These are phyloP conservation scores for Drosophila cognata DNA, from an alignment of 2,888 invertebrate genomes.

Conservation along the genomic window DNA sequence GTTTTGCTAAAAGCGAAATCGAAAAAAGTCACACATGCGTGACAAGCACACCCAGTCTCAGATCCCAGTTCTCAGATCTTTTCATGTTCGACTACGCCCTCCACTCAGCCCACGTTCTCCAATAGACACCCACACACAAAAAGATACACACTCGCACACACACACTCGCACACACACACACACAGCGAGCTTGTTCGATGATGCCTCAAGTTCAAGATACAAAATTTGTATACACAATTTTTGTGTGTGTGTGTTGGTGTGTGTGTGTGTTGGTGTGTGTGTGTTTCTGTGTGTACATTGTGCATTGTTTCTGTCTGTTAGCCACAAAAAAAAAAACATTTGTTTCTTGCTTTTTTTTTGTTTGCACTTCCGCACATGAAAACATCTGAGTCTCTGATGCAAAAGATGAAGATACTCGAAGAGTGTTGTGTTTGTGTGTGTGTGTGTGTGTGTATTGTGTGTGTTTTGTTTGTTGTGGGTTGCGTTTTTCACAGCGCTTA, in stretches of 20 bases:
- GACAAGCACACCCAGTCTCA: slow-evolving; percentile 14
- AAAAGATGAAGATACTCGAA: slow-evolving; percentile 38
- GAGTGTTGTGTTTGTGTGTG: slow-evolving; percentile 8
- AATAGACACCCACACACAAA: slow-evolving; percentile 7
- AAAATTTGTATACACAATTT: slow-evolving; percentile 63
- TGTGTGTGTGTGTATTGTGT: slow-evolving; percentile 9
- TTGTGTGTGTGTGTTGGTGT: slow-evolving; percentile 1
- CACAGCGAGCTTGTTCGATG: slow-evolving; percentile 47
- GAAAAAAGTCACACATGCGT: slow-evolving; percentile 14
- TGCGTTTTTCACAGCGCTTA: slow-evolving; percentile 73
- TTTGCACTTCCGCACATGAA: slow-evolving; percentile 51
- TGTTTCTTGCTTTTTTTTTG: slow-evolving; percentile 6
- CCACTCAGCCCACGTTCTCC: slow-evolving; percentile 8
- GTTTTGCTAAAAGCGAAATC: neutral
- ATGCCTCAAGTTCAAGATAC: slow-evolving; percentile 76
- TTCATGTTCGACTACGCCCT: neutral
- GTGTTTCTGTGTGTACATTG: slow-evolving; percentile 35
- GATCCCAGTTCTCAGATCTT: slow-evolving; percentile 6
- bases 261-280: slow-evolving; percentile 3
- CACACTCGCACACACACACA: neutral
- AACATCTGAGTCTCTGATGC: slow-evolving; percentile 35
- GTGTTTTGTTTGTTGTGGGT: slow-evolving; percentile 30
- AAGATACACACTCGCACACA: neutral
- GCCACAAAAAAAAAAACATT: slow-evolving; percentile 9
- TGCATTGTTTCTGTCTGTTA: slow-evolving; percentile 40